Conservation (phyloP, 1,140 invertebrate species). For the Hycleus phaleratus region DNA sequence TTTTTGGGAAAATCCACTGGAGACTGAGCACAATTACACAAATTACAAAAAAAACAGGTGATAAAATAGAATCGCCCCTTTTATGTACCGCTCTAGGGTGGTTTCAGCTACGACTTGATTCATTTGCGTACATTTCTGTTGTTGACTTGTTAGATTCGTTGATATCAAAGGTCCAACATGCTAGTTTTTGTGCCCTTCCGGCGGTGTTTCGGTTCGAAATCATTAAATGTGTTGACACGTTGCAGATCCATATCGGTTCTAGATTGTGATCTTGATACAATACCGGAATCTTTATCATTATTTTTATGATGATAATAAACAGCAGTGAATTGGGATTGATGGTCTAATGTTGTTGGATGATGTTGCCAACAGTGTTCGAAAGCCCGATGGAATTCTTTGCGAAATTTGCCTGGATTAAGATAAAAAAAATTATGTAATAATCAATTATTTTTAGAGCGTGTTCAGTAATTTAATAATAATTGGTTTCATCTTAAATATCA, state of each 20-base stretch:
- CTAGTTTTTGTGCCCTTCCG: constrained; percentile 5
- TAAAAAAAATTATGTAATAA: background rate
- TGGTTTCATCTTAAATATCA: background rate
- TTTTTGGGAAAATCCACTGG: no score
- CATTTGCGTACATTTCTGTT: background rate
- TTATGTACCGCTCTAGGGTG: no score
- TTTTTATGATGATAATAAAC: constrained; percentile 6
- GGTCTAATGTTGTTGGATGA: background rate
- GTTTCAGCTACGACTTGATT: no score
- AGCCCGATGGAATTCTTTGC: constrained; percentile 26
- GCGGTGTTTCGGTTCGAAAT: constrained; percentile 8
- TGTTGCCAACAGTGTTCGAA: constrained; percentile 20
- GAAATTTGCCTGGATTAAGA: constrained; percentile 29
- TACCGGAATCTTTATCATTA: constrained; percentile 7
- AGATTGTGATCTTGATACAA: constrained; percentile 3
- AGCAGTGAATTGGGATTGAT: constrained; percentile 11
- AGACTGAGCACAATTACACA: no score
- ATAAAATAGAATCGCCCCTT: no score
- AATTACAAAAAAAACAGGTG: no score
- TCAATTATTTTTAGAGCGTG: background rate
- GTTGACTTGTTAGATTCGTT: background rate
- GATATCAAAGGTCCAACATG: constrained; percentile 6
- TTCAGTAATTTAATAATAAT: background rate
- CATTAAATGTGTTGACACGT: background rate
- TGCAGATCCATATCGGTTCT: constrained; percentile 12